Evolutionary conservation across 2,113 vertebrate genomes (phyloP).

Genomic region (Myxocyprinus asiaticus): DNA sequence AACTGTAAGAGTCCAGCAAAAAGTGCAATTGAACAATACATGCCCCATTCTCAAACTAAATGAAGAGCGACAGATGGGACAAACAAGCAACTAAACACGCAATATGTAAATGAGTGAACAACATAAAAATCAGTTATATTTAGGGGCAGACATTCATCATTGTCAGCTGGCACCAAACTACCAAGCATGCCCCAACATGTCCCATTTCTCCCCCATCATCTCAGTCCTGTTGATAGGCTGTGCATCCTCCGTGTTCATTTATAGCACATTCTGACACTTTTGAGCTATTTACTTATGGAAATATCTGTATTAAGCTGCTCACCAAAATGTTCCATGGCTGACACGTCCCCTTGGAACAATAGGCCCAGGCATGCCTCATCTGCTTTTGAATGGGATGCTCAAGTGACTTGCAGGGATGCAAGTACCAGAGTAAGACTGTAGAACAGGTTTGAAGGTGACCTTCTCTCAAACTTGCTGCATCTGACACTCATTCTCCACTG

Average conservation of each 20-base stretch:
- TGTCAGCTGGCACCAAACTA: conserved; percentile 73
- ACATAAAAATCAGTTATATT: conserved; percentile 73
- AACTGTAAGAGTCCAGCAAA: not conserved
- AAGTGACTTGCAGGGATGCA: conserved; percentile 31
- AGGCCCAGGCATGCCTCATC: conserved; percentile 54
- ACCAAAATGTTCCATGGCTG: conserved; percentile 71
- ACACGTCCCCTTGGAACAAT: conserved; percentile 63
- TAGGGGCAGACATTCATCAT: conserved; percentile 77
- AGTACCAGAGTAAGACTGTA: conserved; percentile 47
- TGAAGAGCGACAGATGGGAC: conserved; percentile 37
- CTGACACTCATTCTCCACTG: conserved; percentile 18
- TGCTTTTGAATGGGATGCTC: conserved; percentile 41
- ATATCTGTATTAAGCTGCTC: conserved; percentile 52
- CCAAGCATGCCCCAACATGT: conserved; percentile 71
- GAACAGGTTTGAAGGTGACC: conserved; percentile 65
- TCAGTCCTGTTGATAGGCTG: conserved; percentile 65
- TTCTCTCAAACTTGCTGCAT: conserved; percentile 26
- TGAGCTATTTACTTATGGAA: conserved; percentile 80
- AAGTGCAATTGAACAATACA: conserved; percentile 10
- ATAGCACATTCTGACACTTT: conserved; percentile 73
- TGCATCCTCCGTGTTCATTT: conserved; percentile 69
- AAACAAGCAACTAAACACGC: conserved; percentile 45
- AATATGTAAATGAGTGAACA: conserved; percentile 21
- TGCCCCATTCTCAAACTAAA: conserved; percentile 58
- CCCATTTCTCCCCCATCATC: conserved; percentile 72